These are phyloP conservation scores for Vidua macroura DNA, from an alignment of 2,113 vertebrate species.

Conservation along the genomic window DNA sequence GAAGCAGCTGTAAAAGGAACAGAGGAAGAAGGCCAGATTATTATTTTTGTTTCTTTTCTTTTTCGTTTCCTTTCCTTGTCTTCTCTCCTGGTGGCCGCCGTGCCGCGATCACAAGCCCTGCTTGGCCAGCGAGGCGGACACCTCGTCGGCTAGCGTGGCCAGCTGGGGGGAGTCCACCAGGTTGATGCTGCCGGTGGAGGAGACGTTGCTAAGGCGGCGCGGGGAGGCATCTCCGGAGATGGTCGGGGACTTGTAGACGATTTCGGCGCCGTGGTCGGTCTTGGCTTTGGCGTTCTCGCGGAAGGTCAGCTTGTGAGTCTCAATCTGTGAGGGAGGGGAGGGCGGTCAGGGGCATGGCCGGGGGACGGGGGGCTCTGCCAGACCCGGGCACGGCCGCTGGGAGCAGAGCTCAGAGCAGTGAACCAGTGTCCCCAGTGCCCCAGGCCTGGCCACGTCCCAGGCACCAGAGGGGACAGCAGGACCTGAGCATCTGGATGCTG, in stretches of 20 bases:
- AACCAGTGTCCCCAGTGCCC: neutral
- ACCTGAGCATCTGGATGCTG: neutral
- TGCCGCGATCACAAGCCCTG: conserved; percentile 93
- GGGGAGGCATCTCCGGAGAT: conserved; percentile 89
- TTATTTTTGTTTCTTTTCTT: conserved; percentile 56
- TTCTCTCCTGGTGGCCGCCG: conserved; percentile 34
- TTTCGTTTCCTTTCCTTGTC: conserved; percentile 22
- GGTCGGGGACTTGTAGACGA: conserved; percentile 85
- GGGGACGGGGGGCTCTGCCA: neutral
- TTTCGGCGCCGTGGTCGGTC: conserved; percentile 97
- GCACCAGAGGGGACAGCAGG: neutral
- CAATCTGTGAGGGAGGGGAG: conserved; percentile 76
- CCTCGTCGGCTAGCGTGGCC: conserved; percentile 94
- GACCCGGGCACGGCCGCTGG: rapidly evolving
- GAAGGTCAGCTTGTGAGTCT: conserved; percentile 95
- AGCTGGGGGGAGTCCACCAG: conserved; percentile 95
- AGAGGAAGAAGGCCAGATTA: conserved; percentile 78
- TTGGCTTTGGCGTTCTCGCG: conserved; percentile 95
- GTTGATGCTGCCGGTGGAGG: conserved; percentile 96
- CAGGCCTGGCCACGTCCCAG: rapidly evolving
- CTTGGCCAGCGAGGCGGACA: conserved; percentile 95
- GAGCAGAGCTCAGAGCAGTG: neutral
- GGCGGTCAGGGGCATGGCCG: neutral
- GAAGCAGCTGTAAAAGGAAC: conserved; percentile 80
- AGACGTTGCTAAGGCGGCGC: conserved; percentile 93